These are phyloP conservation scores for Brachyptera risi DNA, from an alignment of 2,888 invertebrate species.

Conservation along the genomic window DNA sequence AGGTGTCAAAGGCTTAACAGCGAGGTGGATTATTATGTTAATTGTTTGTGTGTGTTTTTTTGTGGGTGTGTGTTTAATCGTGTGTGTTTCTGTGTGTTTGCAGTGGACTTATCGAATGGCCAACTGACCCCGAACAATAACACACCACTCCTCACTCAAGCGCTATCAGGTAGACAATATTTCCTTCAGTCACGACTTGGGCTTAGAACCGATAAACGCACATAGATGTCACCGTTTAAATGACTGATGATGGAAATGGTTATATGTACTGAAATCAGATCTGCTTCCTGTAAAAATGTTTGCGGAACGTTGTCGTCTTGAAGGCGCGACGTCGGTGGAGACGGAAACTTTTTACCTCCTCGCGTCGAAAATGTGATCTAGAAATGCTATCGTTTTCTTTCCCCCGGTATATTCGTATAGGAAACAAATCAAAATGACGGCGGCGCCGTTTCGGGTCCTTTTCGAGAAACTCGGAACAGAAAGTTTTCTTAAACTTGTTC, in stretches of 20 bases:
- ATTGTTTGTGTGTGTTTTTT: background rate
- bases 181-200: background rate
- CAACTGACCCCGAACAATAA: constrained; percentile 95
- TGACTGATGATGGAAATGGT: constrained; percentile 14
- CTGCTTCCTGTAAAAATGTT: constrained; percentile 2
- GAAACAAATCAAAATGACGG: constrained; percentile 22
- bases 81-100: constrained; percentile 45
- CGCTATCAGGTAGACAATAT: constrained; percentile 78
- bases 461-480: constrained; percentile 17
- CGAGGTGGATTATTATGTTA: no score
- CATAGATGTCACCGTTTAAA: background rate
- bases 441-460: constrained; percentile 16
- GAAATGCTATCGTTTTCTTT: constrained; percentile 11
- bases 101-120: constrained; percentile 94
- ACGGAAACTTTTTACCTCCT: constrained; percentile 22
- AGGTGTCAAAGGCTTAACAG: no score
- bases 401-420: constrained; percentile 12
- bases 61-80: background rate
- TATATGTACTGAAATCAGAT: constrained; percentile 9
- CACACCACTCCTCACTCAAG: constrained; percentile 92
- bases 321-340: constrained; percentile 9
- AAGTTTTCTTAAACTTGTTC: constrained; percentile 13
- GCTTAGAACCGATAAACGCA: background rate
- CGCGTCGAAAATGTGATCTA: constrained; percentile 20
- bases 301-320: constrained; percentile 1